Conservation (phyloP, 2,113 vertebrate species). For the Grammomys dolichurus region DNA sequence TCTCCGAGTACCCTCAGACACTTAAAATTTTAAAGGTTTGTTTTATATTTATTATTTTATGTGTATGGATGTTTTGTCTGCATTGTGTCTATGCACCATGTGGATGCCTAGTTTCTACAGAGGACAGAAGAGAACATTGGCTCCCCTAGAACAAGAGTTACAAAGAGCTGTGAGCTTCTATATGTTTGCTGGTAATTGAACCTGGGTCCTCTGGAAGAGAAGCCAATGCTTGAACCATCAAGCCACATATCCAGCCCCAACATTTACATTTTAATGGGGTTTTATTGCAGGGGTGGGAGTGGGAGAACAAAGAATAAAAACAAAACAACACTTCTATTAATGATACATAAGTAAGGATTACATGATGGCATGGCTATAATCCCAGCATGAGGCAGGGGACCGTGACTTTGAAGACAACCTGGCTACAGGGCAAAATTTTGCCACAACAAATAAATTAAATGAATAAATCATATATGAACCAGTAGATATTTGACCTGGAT, state of each 20-base stretch:
- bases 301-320: conserved; percentile 36
- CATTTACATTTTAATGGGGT: neutral
- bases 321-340: conserved; percentile 53
- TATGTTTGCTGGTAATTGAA: neutral
- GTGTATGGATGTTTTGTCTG: neutral
- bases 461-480: neutral
- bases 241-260: neutral
- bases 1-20: conserved; percentile 41
- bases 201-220: neutral
- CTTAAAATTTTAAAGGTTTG: conserved; percentile 10
- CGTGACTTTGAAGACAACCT: neutral
- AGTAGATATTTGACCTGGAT: conserved; percentile 60
- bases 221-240: neutral
- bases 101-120: neutral
- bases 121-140: neutral
- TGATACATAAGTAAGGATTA: conserved; percentile 46
- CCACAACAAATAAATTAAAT: neutral
- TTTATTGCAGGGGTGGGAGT: neutral
- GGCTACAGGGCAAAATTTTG: neutral
- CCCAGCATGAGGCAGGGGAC: neutral
- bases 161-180: neutral
- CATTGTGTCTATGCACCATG: neutral
- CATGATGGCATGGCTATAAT: neutral
- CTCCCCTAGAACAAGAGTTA: neutral
- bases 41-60: neutral